Evolutionary conservation across 2,888 invertebrate genomes (phyloP).

Genomic region (Epicampocera succincta): DNA sequence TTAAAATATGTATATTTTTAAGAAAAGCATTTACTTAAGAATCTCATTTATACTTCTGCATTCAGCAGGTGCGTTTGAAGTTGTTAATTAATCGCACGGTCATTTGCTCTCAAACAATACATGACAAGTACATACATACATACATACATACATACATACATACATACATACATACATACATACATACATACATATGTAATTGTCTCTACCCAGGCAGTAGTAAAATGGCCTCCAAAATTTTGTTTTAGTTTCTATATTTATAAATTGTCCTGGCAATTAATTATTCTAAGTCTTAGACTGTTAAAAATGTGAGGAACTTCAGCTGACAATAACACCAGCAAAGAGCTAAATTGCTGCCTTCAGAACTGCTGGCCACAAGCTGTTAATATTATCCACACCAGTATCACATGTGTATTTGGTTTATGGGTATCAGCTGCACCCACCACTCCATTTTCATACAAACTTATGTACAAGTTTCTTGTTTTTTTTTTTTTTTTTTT

Average conservation of each 20-base stretch:
- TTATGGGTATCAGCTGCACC: slow-evolving; percentile 47
- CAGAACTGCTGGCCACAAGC: background rate
- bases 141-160: too few relatives aligned
- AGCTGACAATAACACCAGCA: too few relatives aligned
- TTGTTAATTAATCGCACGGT: slow-evolving; percentile 19
- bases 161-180: too few relatives aligned
- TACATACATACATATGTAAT: background rate
- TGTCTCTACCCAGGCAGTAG: slow-evolving; percentile 4
- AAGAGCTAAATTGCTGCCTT: too few relatives aligned
- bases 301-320: too few relatives aligned
- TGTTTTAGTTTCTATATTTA: background rate
- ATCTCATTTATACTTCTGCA: too few relatives aligned
- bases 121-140: too few relatives aligned
- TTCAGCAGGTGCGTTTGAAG: slow-evolving; percentile 16
- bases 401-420: background rate
- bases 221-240: background rate
- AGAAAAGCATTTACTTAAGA: too few relatives aligned
- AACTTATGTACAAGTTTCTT: slow-evolving; percentile 4
- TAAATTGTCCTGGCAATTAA: background rate
- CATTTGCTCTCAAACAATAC: background rate
- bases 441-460: slow-evolving; percentile 42
- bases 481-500: slow-evolving; percentile 10
- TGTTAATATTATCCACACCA: slow-evolving; percentile 7
- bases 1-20: too few relatives aligned
- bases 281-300: too few relatives aligned